phyloP scores from a whole-genome alignment of 2,888 invertebrate species.

The Rhagonycha lutea region DNA sequence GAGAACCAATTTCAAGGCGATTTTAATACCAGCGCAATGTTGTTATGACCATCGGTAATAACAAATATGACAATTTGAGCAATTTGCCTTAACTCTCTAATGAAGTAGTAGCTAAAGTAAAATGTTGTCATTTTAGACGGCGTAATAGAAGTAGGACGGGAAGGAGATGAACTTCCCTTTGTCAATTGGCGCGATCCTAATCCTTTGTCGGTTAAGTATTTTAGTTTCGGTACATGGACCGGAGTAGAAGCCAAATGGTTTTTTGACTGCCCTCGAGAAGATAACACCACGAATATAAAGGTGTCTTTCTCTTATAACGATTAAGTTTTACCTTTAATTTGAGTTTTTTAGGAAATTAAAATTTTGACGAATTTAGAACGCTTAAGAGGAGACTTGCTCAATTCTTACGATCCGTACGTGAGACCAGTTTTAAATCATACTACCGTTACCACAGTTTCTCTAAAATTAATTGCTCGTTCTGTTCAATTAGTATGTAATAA shows the following conservation, averaged over 20 bases:
- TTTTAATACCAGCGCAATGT: too few species aligned
- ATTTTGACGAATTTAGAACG: constrained; percentile 58
- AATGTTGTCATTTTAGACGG: constrained; percentile 57
- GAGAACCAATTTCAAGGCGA: too few species aligned
- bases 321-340: constrained; percentile 35
- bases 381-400: constrained; percentile 59
- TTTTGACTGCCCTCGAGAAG: constrained; percentile 64
- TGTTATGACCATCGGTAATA: too few species aligned
- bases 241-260: constrained; percentile 69
- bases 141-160: constrained; percentile 64
- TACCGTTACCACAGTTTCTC: constrained; percentile 40
- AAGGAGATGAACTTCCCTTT: constrained; percentile 64
- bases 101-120: too few species aligned
- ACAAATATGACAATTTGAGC: too few species aligned
- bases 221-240: constrained; percentile 72
- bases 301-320: constrained; percentile 15
- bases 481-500: constrained; percentile 37
- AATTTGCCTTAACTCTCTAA: too few species aligned
- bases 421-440: constrained; percentile 44
- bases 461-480: constrained; percentile 40
- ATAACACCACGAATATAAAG: constrained; percentile 42
- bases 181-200: constrained; percentile 63
- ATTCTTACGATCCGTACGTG: constrained; percentile 55
- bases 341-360: constrained; percentile 52
- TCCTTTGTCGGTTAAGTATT: constrained; percentile 65